Conservation (phyloP, 1,140 invertebrate genomes). For the Gyrodactylus salaris region DNA sequence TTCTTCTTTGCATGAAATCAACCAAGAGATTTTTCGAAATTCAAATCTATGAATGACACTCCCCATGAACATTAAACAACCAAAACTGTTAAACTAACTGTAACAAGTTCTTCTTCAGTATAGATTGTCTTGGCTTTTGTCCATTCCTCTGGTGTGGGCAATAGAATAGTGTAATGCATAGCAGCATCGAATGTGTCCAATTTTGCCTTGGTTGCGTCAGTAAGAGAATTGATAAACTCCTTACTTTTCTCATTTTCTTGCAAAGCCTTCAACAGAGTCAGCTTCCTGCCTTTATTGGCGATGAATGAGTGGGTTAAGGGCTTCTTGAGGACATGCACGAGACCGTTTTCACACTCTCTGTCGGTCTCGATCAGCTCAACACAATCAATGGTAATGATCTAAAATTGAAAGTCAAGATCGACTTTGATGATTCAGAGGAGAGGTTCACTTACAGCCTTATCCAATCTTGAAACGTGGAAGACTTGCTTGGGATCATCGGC, state of each 20-base stretch:
- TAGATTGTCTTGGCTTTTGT: not conserved
- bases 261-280: not conserved
- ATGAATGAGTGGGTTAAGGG: not conserved
- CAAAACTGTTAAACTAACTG: not conserved
- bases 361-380: not conserved
- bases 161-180: not conserved
- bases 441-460: not conserved
- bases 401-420: not conserved
- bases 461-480: not conserved
- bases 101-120: not conserved
- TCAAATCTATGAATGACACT: too few species aligned
- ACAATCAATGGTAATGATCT: constrained; percentile 4
- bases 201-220: not conserved
- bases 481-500: not conserved
- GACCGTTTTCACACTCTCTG: not conserved
- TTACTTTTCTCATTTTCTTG: not conserved
- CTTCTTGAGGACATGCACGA: not conserved
- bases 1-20: too few species aligned
- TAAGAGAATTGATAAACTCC: not conserved
- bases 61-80: too few species aligned
- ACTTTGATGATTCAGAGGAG: not conserved
- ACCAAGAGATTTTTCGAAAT: too few species aligned
- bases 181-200: not conserved
- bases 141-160: not conserved
- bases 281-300: not conserved